Evolutionary conservation across 2,888 invertebrate species (phyloP).

Genomic region (Sminthurinus aureus): DNA sequence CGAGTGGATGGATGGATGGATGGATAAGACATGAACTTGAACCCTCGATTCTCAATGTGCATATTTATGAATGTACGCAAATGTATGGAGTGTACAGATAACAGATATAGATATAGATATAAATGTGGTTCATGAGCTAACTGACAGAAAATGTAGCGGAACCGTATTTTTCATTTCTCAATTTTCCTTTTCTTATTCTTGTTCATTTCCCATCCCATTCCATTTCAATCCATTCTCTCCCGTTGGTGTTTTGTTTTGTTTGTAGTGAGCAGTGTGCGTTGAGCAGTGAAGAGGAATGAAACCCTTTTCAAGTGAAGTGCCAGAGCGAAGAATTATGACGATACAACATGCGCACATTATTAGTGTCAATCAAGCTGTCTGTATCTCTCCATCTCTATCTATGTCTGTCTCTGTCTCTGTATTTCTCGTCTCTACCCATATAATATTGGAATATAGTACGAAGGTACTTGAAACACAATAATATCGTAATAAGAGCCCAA

Average conservation of each 20-base stretch:
- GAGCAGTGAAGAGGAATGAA: neutral
- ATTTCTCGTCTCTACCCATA: neutral
- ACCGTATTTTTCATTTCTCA: too few relatives aligned
- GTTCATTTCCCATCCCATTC: neutral
- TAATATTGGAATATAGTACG: neutral
- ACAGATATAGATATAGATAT: neutral
- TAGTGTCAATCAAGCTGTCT: slow-evolving; percentile 42
- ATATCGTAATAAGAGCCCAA: too few relatives aligned
- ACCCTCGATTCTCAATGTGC: too few relatives aligned
- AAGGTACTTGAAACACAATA: too few relatives aligned
- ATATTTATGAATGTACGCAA: neutral
- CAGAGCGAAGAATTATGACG: slow-evolving; percentile 38
- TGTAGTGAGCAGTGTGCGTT: neutral
- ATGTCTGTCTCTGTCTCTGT: slow-evolving; percentile 16
- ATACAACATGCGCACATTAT: slow-evolving; percentile 35
- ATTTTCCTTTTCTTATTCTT: too few relatives aligned
- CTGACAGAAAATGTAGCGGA: too few relatives aligned
- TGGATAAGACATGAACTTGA: neutral
- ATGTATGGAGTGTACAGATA: neutral
- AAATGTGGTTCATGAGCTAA: neutral
- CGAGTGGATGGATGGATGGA: neutral
- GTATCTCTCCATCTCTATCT: slow-evolving; percentile 4
- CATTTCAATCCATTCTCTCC: too few relatives aligned
- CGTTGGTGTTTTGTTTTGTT: neutral
- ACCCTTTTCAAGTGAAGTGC: slow-evolving; percentile 28